These are phyloP conservation scores for Platorchestia sp. DNA, from an alignment of 1,140 invertebrate species.

Conservation along the genomic window DNA sequence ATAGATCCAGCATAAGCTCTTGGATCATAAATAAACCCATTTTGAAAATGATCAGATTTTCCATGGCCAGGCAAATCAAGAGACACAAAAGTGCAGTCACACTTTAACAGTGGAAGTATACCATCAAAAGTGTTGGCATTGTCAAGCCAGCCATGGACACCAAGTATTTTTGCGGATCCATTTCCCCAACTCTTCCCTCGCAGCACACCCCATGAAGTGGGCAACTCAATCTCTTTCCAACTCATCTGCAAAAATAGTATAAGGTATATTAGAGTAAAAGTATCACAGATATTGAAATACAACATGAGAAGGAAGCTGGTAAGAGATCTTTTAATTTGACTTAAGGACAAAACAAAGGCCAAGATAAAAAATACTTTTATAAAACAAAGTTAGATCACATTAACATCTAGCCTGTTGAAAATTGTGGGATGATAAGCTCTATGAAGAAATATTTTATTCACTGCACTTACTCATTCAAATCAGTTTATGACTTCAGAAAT, in stretches of 20 bases:
- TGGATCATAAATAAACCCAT: slow-evolving; percentile 67
- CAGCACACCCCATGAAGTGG: slow-evolving; percentile 56
- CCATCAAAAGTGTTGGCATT: slow-evolving; percentile 69
- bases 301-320: too few species aligned
- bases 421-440: too few species aligned
- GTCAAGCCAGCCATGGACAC: slow-evolving; percentile 69
- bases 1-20: slow-evolving; percentile 62
- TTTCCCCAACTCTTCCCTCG: slow-evolving; percentile 51
- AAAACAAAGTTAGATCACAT: too few species aligned
- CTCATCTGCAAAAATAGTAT: not conserved
- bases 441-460: too few species aligned
- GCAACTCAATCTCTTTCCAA: slow-evolving; percentile 59
- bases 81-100: slow-evolving; percentile 60
- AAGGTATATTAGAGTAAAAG: not conserved
- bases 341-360: too few species aligned
- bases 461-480: too few species aligned
- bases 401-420: too few species aligned
- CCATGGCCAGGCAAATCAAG: slow-evolving; percentile 69
- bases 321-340: too few species aligned
- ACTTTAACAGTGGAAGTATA: slow-evolving; percentile 62
- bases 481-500: too few species aligned
- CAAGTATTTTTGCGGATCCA: slow-evolving; percentile 56
- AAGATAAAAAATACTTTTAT: too few species aligned
- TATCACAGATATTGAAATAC: too few species aligned
- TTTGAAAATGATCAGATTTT: slow-evolving; percentile 68